phyloP scores from a whole-genome alignment of 2,888 invertebrate species.

The Formica aserva region DNA sequence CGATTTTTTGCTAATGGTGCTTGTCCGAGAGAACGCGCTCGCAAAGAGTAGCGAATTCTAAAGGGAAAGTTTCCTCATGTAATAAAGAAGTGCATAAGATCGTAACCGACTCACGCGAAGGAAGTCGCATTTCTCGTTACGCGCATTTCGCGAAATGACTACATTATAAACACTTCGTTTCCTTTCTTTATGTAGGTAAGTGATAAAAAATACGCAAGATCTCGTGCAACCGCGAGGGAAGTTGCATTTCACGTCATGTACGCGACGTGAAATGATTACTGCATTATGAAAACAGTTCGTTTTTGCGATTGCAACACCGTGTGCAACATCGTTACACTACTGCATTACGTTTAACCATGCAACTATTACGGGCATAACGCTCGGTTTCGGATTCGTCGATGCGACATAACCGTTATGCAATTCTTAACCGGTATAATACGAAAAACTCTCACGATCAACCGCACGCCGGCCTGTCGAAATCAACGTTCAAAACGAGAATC shows the following conservation, averaged over 20 bases:
- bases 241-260: background rate
- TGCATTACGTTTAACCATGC: conserved; percentile 27
- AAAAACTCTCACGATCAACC: conserved; percentile 48
- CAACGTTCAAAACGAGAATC: background rate
- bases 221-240: background rate
- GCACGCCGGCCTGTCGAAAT: background rate
- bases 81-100: background rate
- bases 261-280: background rate
- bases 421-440: conserved; percentile 61
- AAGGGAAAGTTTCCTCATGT: conserved; percentile 1
- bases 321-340: background rate
- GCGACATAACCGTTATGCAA: conserved; percentile 64
- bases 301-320: conserved; percentile 30
- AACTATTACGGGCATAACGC: conserved; percentile 21
- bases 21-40: background rate
- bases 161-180: background rate
- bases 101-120: background rate
- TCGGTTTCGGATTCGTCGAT: conserved; percentile 28
- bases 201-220: background rate
- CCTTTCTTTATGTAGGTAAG: background rate
- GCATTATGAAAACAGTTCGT: background rate
- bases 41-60: background rate
- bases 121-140: background rate
- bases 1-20: background rate
- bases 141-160: background rate